Evolutionary conservation across 1,140 invertebrate species (phyloP).

Genomic region (Panagrolaimus sp.): DNA sequence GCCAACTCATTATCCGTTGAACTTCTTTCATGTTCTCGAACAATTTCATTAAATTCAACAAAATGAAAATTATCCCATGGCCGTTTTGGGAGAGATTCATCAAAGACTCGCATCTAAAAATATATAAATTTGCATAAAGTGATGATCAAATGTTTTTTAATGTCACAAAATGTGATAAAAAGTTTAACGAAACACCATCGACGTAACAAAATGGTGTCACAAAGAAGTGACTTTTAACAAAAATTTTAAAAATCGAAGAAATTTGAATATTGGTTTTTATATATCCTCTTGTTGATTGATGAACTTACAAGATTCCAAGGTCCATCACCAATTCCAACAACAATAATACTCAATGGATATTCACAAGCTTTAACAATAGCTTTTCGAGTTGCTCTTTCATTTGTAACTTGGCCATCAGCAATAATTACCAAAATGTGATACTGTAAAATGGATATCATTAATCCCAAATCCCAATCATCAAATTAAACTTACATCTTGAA

Average conservation of each 20-base stretch:
- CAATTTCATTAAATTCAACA: conserved; percentile 63
- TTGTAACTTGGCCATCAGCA: conserved; percentile 64
- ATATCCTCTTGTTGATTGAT: no score
- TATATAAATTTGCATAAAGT: no score
- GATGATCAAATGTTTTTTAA: no score
- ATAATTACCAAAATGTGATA: conserved; percentile 65
- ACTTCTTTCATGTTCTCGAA: conserved; percentile 30
- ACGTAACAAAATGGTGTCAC: no score
- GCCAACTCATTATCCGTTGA: conserved; percentile 46
- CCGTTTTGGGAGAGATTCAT: conserved; percentile 63
- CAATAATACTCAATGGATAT: conserved; percentile 65
- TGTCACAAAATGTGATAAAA: no score
- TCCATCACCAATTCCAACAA: conserved; percentile 66
- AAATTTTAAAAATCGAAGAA: no score
- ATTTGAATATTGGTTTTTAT: no score
- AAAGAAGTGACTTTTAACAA: no score
- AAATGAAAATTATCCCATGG: conserved; percentile 66
- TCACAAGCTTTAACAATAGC: conserved; percentile 65
- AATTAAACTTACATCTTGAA: conserved; percentile 47
- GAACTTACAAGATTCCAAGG: conserved; percentile 61
- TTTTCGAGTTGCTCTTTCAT: conserved; percentile 62
- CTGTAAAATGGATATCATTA: conserved; percentile 45
- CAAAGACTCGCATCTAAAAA: conserved; percentile 60
- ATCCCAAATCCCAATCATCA: no score
- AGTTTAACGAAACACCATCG: no score